Base-by-base conservation (phyloP, 2,113 vertebrate genomes). In the Cromileptes altivelis region DNA sequence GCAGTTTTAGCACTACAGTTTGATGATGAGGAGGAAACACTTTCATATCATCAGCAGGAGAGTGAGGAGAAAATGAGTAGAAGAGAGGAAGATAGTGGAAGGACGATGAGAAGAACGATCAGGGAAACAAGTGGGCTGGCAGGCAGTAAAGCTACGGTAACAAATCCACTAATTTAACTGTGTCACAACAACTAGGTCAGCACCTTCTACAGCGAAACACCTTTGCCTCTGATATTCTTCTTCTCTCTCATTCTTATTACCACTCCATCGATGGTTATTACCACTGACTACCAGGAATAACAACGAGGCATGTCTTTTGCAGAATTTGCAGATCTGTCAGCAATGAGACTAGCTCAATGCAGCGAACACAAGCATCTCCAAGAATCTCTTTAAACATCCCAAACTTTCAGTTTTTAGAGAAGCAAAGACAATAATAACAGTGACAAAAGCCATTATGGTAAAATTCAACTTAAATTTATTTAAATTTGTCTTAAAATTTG, bases 181-280 rank as follows among this genome's bases (percentile, higher is more conserved):
- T 84, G 76, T 73, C 62, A 73, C 69, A 87, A 56, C 81, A 80
- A 81, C 40, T 84, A 63, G 76, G 76, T 84, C 76, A 84, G 67
- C 76, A 72, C 67, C 55, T 23, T 81, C 18, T 47, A 15, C 49
- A 79, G 10, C 72, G 53, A 82, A 75, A 70, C 80, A 83, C 65
- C 37, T 68, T 71, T 67, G 12, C 47, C 64, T 57, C 18, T 40
- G 40, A 17, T 56, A 47, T 10, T n/a, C 47, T 75, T 27, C 60
- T 21, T 11, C 58, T 21, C 56, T 56, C 42, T 25, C 40, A 19
- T 10, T 45, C 10, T 65, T 69, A n/a, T n/a, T 57, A 64, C 8
- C 4, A 13, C n/a, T 42, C 11, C 14, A 27, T 18, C 0, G 0
- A 55, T 9, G 15, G 47, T 74, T 64, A 64, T 42, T 65, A 58